Evolutionary conservation across 2,888 invertebrate species (phyloP).

Genomic region (Monoplex corrugatus): DNA sequence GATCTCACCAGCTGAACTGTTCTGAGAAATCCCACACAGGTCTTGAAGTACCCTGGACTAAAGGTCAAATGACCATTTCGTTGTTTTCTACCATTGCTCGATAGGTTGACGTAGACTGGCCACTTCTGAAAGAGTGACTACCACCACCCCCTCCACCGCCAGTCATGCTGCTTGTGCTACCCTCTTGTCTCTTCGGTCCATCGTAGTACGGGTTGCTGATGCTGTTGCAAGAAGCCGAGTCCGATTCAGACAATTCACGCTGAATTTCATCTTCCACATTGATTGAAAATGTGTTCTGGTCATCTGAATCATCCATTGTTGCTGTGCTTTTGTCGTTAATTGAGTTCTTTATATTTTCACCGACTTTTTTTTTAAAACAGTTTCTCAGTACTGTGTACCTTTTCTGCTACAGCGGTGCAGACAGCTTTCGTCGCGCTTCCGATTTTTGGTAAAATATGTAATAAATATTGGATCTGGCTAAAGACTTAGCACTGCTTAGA

Average conservation of each 20-base stretch:
- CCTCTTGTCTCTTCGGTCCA: conserved; percentile 52
- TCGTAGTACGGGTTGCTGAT: conserved; percentile 61
- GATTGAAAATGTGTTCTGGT: conserved; percentile 13
- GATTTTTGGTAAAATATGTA: not conserved
- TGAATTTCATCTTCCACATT: conserved; percentile 43
- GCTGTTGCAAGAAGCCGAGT: conserved; percentile 60
- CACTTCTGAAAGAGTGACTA: not conserved
- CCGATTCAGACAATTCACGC: conserved; percentile 54
- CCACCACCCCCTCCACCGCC: not conserved
- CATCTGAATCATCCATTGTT: conserved; percentile 45
- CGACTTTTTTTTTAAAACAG: not conserved
- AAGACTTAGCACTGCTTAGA: not conserved
- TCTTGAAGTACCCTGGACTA: conserved; percentile 16
- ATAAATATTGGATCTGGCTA: not conserved
- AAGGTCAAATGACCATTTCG: conserved; percentile 44
- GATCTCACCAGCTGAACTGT: conserved; percentile 9
- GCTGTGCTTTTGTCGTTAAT: too few species aligned
- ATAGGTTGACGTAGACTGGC: not conserved
- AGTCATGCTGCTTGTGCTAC: too few species aligned
- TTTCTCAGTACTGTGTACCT: not conserved
- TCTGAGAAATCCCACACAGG: conserved; percentile 31
- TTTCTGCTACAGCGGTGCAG: conserved; percentile 47
- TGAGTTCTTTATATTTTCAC: conserved; percentile 10
- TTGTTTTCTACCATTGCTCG: conserved; percentile 41
- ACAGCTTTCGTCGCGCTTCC: conserved; percentile 34